phyloP scores from a whole-genome alignment of 2,797 vertebrate genomes.

The Notoglanidium macrostoma region DNA sequence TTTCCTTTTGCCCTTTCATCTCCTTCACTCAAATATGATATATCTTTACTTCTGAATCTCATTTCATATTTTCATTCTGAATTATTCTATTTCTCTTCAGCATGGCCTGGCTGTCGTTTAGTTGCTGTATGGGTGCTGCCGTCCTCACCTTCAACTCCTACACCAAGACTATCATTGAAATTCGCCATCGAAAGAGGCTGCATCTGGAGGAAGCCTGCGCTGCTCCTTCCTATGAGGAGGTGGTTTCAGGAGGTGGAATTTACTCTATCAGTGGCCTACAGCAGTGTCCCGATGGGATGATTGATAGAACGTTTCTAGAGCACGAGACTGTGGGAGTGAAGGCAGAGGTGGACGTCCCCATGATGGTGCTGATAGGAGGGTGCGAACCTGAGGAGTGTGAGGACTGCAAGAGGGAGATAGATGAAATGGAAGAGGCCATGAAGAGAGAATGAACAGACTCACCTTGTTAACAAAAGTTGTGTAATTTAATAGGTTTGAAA shows the following conservation, averaged over 20 bases:
- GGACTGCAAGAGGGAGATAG: constrained; percentile 80
- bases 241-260: constrained; percentile 70
- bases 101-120: constrained; percentile 86
- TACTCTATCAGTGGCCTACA: constrained; percentile 79
- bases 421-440: constrained; percentile 71
- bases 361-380: constrained; percentile 74
- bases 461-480: constrained; percentile 65
- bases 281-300: constrained; percentile 73
- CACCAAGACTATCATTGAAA: constrained; percentile 84
- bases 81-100: constrained; percentile 60
- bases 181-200: constrained; percentile 73
- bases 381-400: constrained; percentile 75
- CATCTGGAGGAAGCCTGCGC: constrained; percentile 71
- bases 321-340: constrained; percentile 66
- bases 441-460: constrained; percentile 67
- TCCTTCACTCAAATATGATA: background rate
- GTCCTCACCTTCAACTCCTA: constrained; percentile 86
- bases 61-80: background rate
- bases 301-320: constrained; percentile 70
- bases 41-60: background rate
- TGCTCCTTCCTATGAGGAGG: constrained; percentile 74
- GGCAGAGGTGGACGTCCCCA: constrained; percentile 72
- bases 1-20: background rate
- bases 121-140: constrained; percentile 84
- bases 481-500: constrained; percentile 1